Evolutionary conservation across 2,888 invertebrate genomes (phyloP), one percentile per base, ranked within the genome.

Genomic region (Nineta flava): DNA sequence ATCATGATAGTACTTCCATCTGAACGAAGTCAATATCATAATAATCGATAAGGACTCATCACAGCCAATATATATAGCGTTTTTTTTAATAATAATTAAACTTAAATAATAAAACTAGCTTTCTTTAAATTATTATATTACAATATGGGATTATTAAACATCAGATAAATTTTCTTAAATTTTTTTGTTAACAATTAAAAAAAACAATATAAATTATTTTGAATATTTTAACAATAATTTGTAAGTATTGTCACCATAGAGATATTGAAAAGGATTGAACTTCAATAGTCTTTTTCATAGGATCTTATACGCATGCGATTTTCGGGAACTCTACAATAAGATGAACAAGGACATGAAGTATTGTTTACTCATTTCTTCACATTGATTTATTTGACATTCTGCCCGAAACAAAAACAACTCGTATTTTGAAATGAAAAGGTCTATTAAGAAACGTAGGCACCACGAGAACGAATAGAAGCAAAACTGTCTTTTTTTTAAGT

Each of bases 21-120:
- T 68, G 68, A 65, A 67, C 66, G 71, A 71, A 72, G 72, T 71
- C 71, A 72, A 71, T 71, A 72, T 69, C 71, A 70, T 69, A 68
- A 63, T 61, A 64, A 59, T 65, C 65, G 69, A 70, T 69, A 70
- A 69, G 68, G 69, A 70, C 69, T 66, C 64, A 69, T 70, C 69
- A 70, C 69, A 70, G 69, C 65, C 67, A 65, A 62, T 42, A 21
- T 17, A 58, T 54, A 54, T 55, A 56, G 58, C 57, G 57, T 57
- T 57, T 54, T 41, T 12, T 35, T 42, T 38, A 21, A 16, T 44
- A 16, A 16, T 44, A 44, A 44, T 7, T 17, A 10, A 17, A 17
- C 17, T 42, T 15, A 42, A 17, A 15, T n/a, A 17, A 17, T 19
- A 42, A 42, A 42, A 13, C 7, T 15, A 5, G 15, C 7, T 15